Percentiles rank a stretch among this genome's conserved stretches.
Evolutionary conservation across 2,797 vertebrate species (phyloP).

Genomic region (Pangasius mekongensis): DNA sequence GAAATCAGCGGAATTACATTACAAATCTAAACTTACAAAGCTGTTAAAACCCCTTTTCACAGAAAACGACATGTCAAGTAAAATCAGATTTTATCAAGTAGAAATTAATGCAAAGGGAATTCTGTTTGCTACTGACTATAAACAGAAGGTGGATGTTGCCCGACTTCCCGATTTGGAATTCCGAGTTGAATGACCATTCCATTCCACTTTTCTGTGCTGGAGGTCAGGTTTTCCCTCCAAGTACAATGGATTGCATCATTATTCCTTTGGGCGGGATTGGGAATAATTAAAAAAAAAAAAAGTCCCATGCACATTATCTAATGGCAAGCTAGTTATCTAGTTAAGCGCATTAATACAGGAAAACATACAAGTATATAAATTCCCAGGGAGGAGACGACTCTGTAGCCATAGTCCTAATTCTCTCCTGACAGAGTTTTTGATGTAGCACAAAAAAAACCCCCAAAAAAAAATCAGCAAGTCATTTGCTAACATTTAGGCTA

Average conservation of each 20-base stretch:
- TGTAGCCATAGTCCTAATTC: background rate
- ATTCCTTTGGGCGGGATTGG: no score
- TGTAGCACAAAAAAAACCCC: background rate
- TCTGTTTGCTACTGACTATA: background rate
- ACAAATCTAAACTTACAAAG: background rate
- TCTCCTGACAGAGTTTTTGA: background rate
- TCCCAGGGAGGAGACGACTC: background rate
- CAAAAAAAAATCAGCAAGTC: background rate
- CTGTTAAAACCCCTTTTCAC: background rate
- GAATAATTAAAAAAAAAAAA: no score
- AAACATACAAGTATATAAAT: background rate
- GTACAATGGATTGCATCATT: background rate
- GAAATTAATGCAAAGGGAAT: background rate
- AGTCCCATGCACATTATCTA: background rate
- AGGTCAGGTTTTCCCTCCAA: background rate
- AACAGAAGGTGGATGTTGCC: background rate
- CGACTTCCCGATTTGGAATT: background rate
- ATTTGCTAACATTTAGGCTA: background rate
- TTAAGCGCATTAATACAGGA: background rate
- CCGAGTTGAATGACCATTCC: background rate
- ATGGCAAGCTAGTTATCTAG: background rate
- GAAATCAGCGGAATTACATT: background rate
- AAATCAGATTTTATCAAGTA: background rate
- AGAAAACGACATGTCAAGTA: background rate
- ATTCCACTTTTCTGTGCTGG: background rate